These are phyloP conservation scores for Onychostruthus taczanowskii DNA, from an alignment of 2,113 vertebrate genomes.

Conservation along the genomic window DNA sequence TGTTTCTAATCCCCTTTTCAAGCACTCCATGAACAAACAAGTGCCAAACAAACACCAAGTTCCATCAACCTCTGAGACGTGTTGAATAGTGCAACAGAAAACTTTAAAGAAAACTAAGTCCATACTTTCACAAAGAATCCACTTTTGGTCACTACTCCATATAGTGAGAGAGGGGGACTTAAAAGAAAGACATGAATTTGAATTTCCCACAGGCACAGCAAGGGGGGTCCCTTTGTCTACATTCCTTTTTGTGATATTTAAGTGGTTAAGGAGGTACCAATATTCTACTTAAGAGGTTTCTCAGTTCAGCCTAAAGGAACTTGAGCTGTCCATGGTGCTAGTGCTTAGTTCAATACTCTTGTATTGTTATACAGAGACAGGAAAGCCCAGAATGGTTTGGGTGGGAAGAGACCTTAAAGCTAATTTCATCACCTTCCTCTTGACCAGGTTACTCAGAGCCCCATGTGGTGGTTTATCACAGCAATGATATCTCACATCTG, in stretches of 20 bases:
- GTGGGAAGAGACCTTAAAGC: not conserved
- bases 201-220: not conserved
- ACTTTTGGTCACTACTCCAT: not conserved
- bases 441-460: not conserved
- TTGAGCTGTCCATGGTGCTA: not conserved
- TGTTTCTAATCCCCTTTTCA: not conserved
- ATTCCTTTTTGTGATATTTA: not conserved
- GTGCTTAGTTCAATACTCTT: not conserved
- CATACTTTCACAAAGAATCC: not conserved
- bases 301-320: not conserved
- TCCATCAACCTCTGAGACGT: not conserved
- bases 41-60: not conserved
- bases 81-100: not conserved
- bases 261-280: not conserved
- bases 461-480: not conserved
- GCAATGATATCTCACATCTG: not conserved
- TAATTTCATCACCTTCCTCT: not conserved
- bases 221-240: fast-evolving
- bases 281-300: too few species aligned
- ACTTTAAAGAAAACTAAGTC: not conserved
- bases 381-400: not conserved
- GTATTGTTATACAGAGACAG: fast-evolving
- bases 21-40: not conserved
- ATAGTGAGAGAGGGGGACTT: fast-evolving
- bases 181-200: not conserved